phyloP scores from a whole-genome alignment of 2,888 invertebrate species.

The Tachina lurida region DNA sequence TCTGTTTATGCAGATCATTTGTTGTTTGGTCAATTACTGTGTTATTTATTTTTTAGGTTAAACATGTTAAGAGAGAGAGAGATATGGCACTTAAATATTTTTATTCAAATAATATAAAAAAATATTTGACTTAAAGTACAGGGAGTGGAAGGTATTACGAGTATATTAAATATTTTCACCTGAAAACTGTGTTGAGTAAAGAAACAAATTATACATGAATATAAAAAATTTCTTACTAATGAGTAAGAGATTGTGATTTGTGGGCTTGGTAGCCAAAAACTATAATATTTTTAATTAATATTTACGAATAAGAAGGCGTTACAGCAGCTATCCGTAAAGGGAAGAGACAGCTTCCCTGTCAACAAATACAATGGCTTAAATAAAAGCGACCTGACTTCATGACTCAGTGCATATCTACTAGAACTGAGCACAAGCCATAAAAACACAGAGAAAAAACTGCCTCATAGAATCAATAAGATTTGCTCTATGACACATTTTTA shows the following conservation, averaged over 20 bases:
- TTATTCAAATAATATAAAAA: slow-evolving; percentile 1
- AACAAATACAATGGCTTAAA: too few relatives aligned
- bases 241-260: background rate
- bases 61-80: background rate
- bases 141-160: slow-evolving; percentile 34
- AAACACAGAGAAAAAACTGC: too few relatives aligned
- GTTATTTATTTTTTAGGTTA: slow-evolving; percentile 13
- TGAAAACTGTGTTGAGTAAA: background rate
- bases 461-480: too few relatives aligned
- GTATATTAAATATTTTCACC: background rate
- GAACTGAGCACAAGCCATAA: too few relatives aligned
- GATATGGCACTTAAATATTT: slow-evolving; percentile 43
- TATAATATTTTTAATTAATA: too few relatives aligned
- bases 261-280: background rate
- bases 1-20: slow-evolving; percentile 27
- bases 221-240: background rate
- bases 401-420: too few relatives aligned
- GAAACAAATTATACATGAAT: background rate
- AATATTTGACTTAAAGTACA: slow-evolving; percentile 20
- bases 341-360: too few relatives aligned
- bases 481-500: too few relatives aligned
- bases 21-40: slow-evolving; percentile 19
- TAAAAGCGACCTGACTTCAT: too few relatives aligned
- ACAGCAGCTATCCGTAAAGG: too few relatives aligned
- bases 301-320: too few relatives aligned